Percentiles rank a stretch among this genome's conserved stretches.
phyloP scores from a whole-genome alignment of 1,140 invertebrate genomes.

The Drosophila lacertosa region DNA sequence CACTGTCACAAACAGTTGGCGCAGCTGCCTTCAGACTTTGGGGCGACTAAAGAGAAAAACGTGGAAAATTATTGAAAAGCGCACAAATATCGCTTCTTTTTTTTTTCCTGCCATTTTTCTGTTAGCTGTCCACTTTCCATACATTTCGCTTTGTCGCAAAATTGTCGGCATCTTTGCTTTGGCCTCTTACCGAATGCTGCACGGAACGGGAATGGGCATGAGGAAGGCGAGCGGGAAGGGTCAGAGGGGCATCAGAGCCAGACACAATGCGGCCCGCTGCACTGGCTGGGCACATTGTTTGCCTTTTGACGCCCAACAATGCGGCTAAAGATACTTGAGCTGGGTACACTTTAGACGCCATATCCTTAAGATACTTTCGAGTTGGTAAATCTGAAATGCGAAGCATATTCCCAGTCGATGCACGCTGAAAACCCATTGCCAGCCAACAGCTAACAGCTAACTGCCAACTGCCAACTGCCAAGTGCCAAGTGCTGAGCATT shows the following conservation, averaged over 20 bases:
- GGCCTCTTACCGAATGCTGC: not conserved
- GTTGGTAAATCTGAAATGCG: constrained; percentile 26
- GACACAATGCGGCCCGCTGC: not conserved
- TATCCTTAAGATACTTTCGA: constrained; percentile 15
- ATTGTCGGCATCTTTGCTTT: constrained; percentile 22
- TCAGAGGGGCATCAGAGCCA: not conserved
- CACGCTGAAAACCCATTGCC: not conserved
- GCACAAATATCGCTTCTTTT: constrained; percentile 37
- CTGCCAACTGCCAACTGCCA: too few species aligned
- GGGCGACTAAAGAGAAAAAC: constrained; percentile 17
- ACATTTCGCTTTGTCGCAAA: not conserved
- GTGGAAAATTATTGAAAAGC: constrained; percentile 60
- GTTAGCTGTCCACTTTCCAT: constrained; percentile 23
- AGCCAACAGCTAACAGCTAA: too few species aligned
- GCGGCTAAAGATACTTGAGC: constrained; percentile 20
- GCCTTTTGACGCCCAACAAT: constrained; percentile 30
- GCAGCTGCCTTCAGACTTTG: constrained; percentile 22
- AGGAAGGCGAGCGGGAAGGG: too few species aligned
- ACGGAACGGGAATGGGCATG: too few species aligned
- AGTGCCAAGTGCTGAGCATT: not conserved
- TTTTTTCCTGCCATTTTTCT: constrained; percentile 46
- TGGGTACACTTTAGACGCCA: not conserved
- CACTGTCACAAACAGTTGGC: constrained; percentile 57
- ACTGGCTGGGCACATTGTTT: constrained; percentile 18
- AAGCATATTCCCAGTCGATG: constrained; percentile 22